Evolutionary conservation across 2,113 vertebrate genomes (phyloP), one percentile per base, ranked within the genome.

Genomic region (Scortum barcoo): DNA sequence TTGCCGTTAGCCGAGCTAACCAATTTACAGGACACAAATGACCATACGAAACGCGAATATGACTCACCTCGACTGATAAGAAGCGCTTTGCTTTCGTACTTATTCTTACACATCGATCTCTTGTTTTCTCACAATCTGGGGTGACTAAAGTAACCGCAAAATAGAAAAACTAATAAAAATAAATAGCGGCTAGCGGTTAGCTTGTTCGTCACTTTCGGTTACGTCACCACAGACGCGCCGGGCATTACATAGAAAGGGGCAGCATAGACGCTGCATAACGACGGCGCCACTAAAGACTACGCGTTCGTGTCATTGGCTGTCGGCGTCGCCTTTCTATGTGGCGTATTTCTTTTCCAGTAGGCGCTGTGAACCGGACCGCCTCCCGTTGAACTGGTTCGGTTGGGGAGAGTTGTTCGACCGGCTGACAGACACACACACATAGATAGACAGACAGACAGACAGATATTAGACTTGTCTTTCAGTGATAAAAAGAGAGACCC

Each of bases 301-400:
- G 22, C 11, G 22, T 2, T 10, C 3, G 22, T 54, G n/a, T n/a
- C n/a, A n/a, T n/a, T n/a, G n/a, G n/a, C n/a, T n/a, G n/a, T n/a
- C n/a, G n/a, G n/a, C n/a, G 56, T 12, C 22, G 5, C 2, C 7
- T 46, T 13, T 86, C 87, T 89, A 40, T 67, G 1, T 13, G 7
- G 0, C 44, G 2, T 56, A 54, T 0, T 16, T 86, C n/a, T n/a
- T n/a, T n/a, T n/a, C n/a, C n/a, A n/a, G n/a, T n/a, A n/a, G n/a
- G n/a, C n/a, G n/a, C n/a, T n/a, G n/a, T n/a, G n/a, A n/a, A n/a
- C n/a, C n/a, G n/a, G n/a, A n/a, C n/a, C 53, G 38, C 11, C 72
- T 70, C 58, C 56, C 0, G 87, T 67, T 17, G 16, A 71, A 86
- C 91, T 88, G 86, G 92, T 91, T 58, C 3, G 80, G 82, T 84